Evolutionary conservation across 2,113 vertebrate species (phyloP).

Genomic region (Rissa tridactyla): DNA sequence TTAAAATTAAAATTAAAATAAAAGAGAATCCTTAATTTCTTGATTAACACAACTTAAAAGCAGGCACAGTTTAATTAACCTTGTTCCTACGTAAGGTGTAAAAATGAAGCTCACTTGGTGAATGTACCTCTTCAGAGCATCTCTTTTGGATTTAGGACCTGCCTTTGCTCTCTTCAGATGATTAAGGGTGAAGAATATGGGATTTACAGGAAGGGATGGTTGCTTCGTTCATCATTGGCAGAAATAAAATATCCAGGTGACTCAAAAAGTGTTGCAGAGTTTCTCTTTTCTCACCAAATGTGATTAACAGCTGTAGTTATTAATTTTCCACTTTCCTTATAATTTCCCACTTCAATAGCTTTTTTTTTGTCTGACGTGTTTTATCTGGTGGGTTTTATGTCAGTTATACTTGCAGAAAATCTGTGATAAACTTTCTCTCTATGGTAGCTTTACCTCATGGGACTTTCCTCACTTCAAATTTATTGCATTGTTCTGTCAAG

Average conservation of each 20-base stretch:
- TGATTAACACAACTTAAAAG: background rate
- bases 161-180: background rate
- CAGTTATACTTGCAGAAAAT: background rate
- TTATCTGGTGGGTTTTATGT: background rate
- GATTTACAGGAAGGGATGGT: background rate
- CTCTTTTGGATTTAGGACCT: background rate
- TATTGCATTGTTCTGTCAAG: background rate
- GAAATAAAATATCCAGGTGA: background rate
- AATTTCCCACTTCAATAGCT: background rate
- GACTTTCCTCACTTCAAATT: background rate
- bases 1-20: background rate
- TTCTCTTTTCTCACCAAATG: background rate
- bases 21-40: background rate
- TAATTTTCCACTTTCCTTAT: background rate
- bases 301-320: background rate
- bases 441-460: background rate
- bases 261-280: background rate
- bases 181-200: background rate
- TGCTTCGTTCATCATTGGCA: background rate
- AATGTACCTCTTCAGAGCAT: background rate
- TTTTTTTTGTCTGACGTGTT: background rate
- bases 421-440: background rate
- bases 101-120: background rate
- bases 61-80: background rate
- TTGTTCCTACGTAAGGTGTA: background rate